Percentiles rank a stretch among this genome's conserved stretches.
phyloP scores from a whole-genome alignment of 2,888 invertebrate species.

The Himalopsyche anomala region DNA sequence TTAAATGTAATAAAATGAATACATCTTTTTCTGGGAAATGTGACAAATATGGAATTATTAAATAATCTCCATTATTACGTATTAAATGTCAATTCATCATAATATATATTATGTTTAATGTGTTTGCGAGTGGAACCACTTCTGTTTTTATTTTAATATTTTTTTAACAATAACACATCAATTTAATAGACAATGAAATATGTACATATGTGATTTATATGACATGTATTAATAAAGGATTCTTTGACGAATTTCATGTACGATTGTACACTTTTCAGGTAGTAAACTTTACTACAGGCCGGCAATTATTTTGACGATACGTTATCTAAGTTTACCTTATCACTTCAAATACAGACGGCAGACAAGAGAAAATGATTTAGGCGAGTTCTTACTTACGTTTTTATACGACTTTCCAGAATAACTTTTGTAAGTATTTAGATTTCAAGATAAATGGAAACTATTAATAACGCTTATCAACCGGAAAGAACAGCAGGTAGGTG shows the following conservation, averaged over 20 bases:
- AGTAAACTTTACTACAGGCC: not conserved
- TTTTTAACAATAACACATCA: too few species aligned
- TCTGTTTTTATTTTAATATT: too few species aligned
- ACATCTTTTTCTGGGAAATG: too few species aligned
- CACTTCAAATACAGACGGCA: slow-evolving; percentile 22
- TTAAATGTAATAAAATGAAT: too few species aligned
- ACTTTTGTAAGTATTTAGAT: slow-evolving; percentile 5
- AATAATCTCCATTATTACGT: too few species aligned
- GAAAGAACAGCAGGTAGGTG: not conserved
- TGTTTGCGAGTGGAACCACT: too few species aligned
- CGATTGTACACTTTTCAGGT: not conserved
- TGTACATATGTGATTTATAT: too few species aligned
- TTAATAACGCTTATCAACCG: not conserved
- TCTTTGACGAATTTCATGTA: not conserved
- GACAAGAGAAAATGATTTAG: slow-evolving; percentile 32
- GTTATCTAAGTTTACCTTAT: slow-evolving; percentile 22
- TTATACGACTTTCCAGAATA: not conserved
- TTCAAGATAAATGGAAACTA: not conserved
- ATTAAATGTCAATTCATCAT: too few species aligned
- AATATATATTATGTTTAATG: too few species aligned
- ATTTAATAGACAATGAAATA: too few species aligned
- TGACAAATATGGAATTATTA: too few species aligned
- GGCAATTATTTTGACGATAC: slow-evolving; percentile 24
- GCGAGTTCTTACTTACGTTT: not conserved
- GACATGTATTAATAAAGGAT: too few species aligned